These are phyloP conservation scores for Drosophila subpulchrella DNA, from an alignment of 1,140 invertebrate genomes.

Conservation along the genomic window DNA sequence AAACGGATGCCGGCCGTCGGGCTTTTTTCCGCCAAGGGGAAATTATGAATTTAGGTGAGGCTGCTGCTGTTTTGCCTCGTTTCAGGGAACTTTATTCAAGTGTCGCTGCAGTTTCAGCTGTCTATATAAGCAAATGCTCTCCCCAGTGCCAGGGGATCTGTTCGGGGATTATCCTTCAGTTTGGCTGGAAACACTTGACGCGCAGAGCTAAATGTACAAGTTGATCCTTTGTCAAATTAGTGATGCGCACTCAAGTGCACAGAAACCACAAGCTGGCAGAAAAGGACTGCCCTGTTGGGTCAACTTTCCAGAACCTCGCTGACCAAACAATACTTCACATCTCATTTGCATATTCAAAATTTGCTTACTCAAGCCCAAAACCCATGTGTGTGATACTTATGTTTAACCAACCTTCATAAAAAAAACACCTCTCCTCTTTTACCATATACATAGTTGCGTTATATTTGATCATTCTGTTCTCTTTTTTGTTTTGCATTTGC, in stretches of 20 bases:
- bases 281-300: slow-evolving; percentile 9
- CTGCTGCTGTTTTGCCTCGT: slow-evolving; percentile 6
- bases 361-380: slow-evolving; percentile 12
- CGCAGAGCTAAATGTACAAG: slow-evolving; percentile 61
- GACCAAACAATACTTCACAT: slow-evolving; percentile 35
- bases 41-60: slow-evolving; percentile 69
- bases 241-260: slow-evolving; percentile 59
- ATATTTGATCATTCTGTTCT: slow-evolving; percentile 30
- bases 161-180: slow-evolving; percentile 28
- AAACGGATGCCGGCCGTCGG: slow-evolving; percentile 52
- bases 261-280: slow-evolving; percentile 56
- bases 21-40: slow-evolving; percentile 48
- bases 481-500: slow-evolving; percentile 12
- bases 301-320: slow-evolving; percentile 1
- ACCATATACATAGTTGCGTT: slow-evolving; percentile 42
- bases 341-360: slow-evolving; percentile 43
- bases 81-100: slow-evolving; percentile 1
- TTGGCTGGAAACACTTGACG: slow-evolving; percentile 46
- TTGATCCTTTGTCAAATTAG: slow-evolving; percentile 79
- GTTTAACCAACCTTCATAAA: background rate
- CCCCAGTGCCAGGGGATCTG: slow-evolving; percentile 3
- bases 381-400: slow-evolving; percentile 13
- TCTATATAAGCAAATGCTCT: background rate
- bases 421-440: slow-evolving; percentile 13
- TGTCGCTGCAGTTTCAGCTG: slow-evolving; percentile 1